Conservation (phyloP, 2,113 vertebrate genomes). For the Dascyllus trimaculatus region DNA sequence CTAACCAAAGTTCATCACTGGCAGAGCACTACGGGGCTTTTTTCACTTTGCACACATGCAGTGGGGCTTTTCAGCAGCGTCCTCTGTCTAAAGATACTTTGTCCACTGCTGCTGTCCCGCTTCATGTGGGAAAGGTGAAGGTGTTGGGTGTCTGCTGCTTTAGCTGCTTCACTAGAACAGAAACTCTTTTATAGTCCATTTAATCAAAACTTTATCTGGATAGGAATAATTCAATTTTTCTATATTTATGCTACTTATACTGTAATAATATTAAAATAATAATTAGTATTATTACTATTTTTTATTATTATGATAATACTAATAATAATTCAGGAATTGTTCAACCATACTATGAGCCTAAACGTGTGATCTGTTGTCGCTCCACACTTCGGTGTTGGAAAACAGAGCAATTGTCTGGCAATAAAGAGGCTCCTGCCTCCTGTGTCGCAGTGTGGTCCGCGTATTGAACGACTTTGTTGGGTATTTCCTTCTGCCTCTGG, state of each 20-base stretch:
- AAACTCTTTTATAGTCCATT: slow-evolving; percentile 54
- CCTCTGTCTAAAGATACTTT: slow-evolving; percentile 66
- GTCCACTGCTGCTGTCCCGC: slow-evolving; percentile 60
- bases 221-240: not conserved
- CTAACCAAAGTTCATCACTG: slow-evolving; percentile 90
- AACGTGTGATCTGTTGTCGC: slow-evolving; percentile 29
- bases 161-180: slow-evolving; percentile 46
- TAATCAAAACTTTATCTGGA: slow-evolving; percentile 22
- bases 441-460: slow-evolving; percentile 82
- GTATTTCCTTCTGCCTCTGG: slow-evolving; percentile 91
- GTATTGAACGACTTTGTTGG: slow-evolving; percentile 88
- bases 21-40: slow-evolving; percentile 71
- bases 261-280: slow-evolving; percentile 6
- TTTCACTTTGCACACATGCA: slow-evolving; percentile 64
- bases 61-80: slow-evolving; percentile 37
- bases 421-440: slow-evolving; percentile 62
- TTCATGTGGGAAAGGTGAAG: slow-evolving; percentile 54
- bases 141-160: slow-evolving; percentile 60
- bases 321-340: not conserved
- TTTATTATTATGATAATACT: not conserved
- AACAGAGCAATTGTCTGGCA: slow-evolving; percentile 50
- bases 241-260: not conserved
- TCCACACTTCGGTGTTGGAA: slow-evolving; percentile 51
- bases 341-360: not conserved
- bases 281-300: slow-evolving; percentile 17